Percentiles rank a stretch among this genome's conserved stretches.
Conservation (phyloP, 2,888 invertebrate genomes). For the Lutraria lutraria region DNA sequence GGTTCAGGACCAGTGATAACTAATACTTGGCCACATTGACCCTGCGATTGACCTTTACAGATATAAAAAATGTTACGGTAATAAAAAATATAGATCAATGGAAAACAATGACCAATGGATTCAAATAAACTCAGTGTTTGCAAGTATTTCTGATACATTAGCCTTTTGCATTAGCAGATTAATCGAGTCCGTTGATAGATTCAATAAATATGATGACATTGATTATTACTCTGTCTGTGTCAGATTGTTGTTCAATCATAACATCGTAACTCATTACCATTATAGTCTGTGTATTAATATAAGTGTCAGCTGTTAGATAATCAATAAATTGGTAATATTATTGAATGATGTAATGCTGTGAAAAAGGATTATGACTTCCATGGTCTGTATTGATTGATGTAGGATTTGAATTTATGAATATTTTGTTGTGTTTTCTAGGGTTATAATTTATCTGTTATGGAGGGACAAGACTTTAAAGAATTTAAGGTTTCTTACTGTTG, state of each 20-base stretch:
- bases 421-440: too few relatives aligned
- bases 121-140: neutral
- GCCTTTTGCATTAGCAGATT: neutral
- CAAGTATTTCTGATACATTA: neutral
- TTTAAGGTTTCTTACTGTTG: too few relatives aligned
- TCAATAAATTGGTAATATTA: slow-evolving; percentile 5
- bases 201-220: slow-evolving; percentile 11
- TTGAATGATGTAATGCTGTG: neutral
- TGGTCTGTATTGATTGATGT: neutral
- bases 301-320: neutral
- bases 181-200: neutral
- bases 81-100: too few relatives aligned
- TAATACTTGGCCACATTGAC: too few relatives aligned
- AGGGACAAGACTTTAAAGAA: too few relatives aligned
- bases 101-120: too few relatives aligned
- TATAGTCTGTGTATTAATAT: slow-evolving; percentile 17
- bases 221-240: neutral
- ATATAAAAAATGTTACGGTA: too few relatives aligned
- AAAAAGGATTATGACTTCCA: neutral
- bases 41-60: too few relatives aligned
- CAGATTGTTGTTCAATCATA: neutral
- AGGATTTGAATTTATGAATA: neutral
- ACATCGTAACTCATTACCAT: neutral
- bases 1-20: too few relatives aligned
- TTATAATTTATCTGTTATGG: too few relatives aligned